Evolutionary conservation across 2,113 vertebrate genomes (phyloP), one percentile per base, ranked within the genome.

Genomic region (Cathartes aura): DNA sequence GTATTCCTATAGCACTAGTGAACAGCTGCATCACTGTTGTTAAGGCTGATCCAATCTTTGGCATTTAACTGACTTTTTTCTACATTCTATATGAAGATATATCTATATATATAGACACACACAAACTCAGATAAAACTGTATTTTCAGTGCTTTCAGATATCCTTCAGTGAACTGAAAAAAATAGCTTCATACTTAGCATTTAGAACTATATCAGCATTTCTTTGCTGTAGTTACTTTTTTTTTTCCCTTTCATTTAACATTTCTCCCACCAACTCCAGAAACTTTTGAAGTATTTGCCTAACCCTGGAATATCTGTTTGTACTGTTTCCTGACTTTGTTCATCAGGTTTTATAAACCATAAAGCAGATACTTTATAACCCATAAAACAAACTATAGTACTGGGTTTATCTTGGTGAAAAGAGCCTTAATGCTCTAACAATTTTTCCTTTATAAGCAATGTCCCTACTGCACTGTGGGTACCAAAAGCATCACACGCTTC

Each of bases 401-500:
- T 55, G 32, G 15, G 38, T 90, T 92, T 96, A 56, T 96, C 66
- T 91, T 93, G 71, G 80, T 0, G 0, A 89, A 82, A 88, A 92
- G 26, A 70, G 3, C n/a, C 81, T 95, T 89, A 78, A 87, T 79
- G 70, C 75, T 96, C 43, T 42, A 89, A 52, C 52, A 92, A 64
- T 97, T 96, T 97, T 92, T 72, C 81, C 95, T 95, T 88, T 93
- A 87, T 64, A 95, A 96, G 84, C 63, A 75, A 80, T 96, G 64
- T 68, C 63, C 64, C 15, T 52, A 29, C 60, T 93, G 62, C 67
- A 50, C 47, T 73, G 53, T 1, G 21, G n/a, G 53, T 42, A 52
- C 72, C 72, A 94, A 95, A 98, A 91, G 2, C 47, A 92, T 91
- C 91, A 48, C 63, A 80, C 86, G 75, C 40, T 82, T 85, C 48